Base-by-base conservation (phyloP, 2,888 invertebrate species). In the Idaea straminata region DNA sequence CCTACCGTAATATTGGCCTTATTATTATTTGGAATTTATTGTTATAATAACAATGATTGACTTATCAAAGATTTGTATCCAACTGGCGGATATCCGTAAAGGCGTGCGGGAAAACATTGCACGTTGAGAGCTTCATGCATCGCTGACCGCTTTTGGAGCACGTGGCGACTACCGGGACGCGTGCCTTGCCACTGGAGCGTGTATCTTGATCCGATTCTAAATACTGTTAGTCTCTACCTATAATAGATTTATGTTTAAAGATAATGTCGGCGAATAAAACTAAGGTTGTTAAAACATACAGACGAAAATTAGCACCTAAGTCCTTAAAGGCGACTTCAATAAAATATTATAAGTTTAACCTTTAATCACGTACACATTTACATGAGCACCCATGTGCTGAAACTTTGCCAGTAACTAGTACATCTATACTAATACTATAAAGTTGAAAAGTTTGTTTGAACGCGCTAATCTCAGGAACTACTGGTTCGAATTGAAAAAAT, bases 101-200 rank as follows among this genome's bases (percentile, higher is more conserved):
- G 47, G 47, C 47, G 47, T 10, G 47, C 47, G 47, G 47, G 47
- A 47, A 47, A 47, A 47, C 47, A 47, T 47, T 47, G 47, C 47
- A 47, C 47, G 10, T 10, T 47, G 47, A 47, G 47, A 47, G 66
- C 73, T 69, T 69, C 69, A 72, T 64, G 73, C 68, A 57, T 61
- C 67, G 64, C 25, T 64, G 73, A 68, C 61, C 67, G 67, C 60
- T 66, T 66, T 72, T 66, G 47, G 35, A 64, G 60, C 70, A 70
- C 69, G 71, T 69, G 71, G 69, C 61, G 60, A 15, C 6, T 47
- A 47, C 7, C 61, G 38, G 59, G 65, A 60, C 69, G 64, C 63
- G 70, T 66, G 66, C 66, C 62, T 63, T 59, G 47, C 67, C 36
- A 62, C 61, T 62, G 59, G 59, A 59, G 25, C 59, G 59, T 25